Base-by-base conservation (phyloP, 2,888 invertebrate species). In the Alloplasta piceator region DNA sequence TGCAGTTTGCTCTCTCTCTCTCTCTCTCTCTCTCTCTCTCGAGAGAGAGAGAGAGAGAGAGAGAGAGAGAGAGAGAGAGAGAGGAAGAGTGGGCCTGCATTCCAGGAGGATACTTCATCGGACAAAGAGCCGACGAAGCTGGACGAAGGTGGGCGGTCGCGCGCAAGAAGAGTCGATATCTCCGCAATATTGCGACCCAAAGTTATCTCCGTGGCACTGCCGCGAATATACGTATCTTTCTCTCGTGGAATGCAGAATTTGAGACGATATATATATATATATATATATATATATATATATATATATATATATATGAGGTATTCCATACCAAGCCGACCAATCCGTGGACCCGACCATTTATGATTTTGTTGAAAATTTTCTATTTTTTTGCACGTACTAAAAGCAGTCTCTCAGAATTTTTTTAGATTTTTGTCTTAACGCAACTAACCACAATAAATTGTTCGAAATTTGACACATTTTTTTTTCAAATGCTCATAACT, bases 131-230 rank as follows among this genome's bases (percentile, higher is more conserved):
- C 55, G 43, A 78, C 60, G 52, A 43, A 43, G 78, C 55, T 48
- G 80, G 46, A 61, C 67, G n/a, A n/a, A 76, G 76, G 80, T 76
- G 80, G 80, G 80, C 76, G 72, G 76, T 63, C 66, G 71, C 63
- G 52, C 52, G 6, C 55, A 10, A 52, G 63, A 63, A 55, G 41
- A 10, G 9, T 38, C 64, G 12, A 7, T 36, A 38, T 38, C 63
- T 56, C 64, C 73, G 73, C 64, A 64, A 58, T 73, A 66, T 73
- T 73, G 73, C 26, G 73, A 14, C 38, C 46, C 64, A 6, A 46
- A 73, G 63, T 64, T 46, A 43, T 41, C 36, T 41, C 48, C 41
- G 12, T 46, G 64, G 41, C 39, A 41, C 46, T 9, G 66, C 26
- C 26, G 3, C 26, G 26, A 26, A 26, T 26, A 26, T 26, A 26